Percentiles rank a stretch among this genome's conserved stretches.
Evolutionary conservation across 2,797 vertebrate genomes (phyloP).

Genomic region (Xenopus petersii): DNA sequence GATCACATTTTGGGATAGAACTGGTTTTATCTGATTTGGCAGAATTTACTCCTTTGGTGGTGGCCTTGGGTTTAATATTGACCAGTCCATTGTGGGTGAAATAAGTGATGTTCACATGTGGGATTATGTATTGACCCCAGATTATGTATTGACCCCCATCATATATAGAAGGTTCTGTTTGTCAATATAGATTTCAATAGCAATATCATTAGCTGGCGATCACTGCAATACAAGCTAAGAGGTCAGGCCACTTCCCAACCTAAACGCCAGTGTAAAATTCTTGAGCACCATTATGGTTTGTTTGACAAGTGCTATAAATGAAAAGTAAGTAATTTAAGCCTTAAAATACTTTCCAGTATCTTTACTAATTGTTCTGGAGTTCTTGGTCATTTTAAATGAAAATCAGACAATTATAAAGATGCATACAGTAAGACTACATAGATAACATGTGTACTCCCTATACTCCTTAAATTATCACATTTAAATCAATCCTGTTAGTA

Average conservation of each 20-base stretch:
- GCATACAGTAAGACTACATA: no score
- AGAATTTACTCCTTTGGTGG: slow-evolving; percentile 68
- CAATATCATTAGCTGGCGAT: slow-evolving; percentile 52
- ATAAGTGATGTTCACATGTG: slow-evolving; percentile 71
- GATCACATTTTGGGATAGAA: no score
- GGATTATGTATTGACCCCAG: slow-evolving; percentile 59
- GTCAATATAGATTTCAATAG: not conserved
- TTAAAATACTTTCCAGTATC: no score
- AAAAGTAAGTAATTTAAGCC: no score
- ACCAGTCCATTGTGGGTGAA: slow-evolving; percentile 71
- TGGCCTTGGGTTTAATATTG: slow-evolving; percentile 56
- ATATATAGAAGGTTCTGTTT: slow-evolving; percentile 40
- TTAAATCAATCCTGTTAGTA: no score
- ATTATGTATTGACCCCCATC: no score
- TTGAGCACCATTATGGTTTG: not conserved
- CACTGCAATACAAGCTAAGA: slow-evolving; percentile 30
- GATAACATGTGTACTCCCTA: no score
- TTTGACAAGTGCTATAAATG: not conserved
- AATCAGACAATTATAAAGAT: no score
- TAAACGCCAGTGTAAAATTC: not conserved
- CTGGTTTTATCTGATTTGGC: no score
- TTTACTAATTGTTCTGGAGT: no score
- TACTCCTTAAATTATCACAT: not conserved
- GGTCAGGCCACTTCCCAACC: slow-evolving; percentile 16
- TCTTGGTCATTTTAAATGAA: no score